Evolutionary conservation across 2,797 vertebrate genomes (phyloP).

Genomic region (Epinephelus coioides): DNA sequence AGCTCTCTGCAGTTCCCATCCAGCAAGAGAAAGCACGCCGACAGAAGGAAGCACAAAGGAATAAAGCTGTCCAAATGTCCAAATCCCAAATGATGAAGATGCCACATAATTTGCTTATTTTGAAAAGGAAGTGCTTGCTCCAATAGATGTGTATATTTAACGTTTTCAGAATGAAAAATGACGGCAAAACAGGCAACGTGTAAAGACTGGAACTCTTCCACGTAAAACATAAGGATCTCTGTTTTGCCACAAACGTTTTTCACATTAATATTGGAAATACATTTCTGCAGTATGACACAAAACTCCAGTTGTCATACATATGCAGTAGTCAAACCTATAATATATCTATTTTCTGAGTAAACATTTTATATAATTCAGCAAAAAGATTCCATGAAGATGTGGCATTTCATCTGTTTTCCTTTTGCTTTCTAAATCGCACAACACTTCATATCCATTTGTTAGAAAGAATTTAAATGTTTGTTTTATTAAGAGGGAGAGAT

Average conservation of each 20-base stretch:
- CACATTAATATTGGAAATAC: slow-evolving; percentile 44
- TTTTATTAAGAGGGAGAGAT: slow-evolving; percentile 44
- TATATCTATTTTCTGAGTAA: slow-evolving; percentile 23
- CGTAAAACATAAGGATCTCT: slow-evolving; percentile 66
- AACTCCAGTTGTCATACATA: slow-evolving; percentile 27
- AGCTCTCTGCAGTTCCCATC: slow-evolving; percentile 71
- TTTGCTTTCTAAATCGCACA: slow-evolving; percentile 39
- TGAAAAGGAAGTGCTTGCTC: slow-evolving; percentile 78
- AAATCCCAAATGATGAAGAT: slow-evolving; percentile 70
- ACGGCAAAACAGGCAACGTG: slow-evolving; percentile 62
- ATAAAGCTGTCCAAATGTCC: slow-evolving; percentile 76
- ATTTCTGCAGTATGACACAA: slow-evolving; percentile 21
- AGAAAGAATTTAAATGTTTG: slow-evolving; percentile 52
- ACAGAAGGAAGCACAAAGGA: slow-evolving; percentile 70
- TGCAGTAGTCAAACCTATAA: slow-evolving; percentile 21
- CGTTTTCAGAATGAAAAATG: slow-evolving; percentile 82
- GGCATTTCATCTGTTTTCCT: slow-evolving; percentile 35
- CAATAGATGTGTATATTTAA: slow-evolving; percentile 81
- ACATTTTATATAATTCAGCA: slow-evolving; percentile 33
- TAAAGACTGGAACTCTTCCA: slow-evolving; percentile 70
- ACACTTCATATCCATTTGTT: slow-evolving; percentile 46
- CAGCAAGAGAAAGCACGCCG: slow-evolving; percentile 55
- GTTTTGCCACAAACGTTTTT: slow-evolving; percentile 50
- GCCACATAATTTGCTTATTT: slow-evolving; percentile 81
- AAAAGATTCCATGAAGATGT: slow-evolving; percentile 39